Base-by-base conservation (phyloP, 2,797 vertebrate species). In the Rhinophrynus dorsalis region DNA sequence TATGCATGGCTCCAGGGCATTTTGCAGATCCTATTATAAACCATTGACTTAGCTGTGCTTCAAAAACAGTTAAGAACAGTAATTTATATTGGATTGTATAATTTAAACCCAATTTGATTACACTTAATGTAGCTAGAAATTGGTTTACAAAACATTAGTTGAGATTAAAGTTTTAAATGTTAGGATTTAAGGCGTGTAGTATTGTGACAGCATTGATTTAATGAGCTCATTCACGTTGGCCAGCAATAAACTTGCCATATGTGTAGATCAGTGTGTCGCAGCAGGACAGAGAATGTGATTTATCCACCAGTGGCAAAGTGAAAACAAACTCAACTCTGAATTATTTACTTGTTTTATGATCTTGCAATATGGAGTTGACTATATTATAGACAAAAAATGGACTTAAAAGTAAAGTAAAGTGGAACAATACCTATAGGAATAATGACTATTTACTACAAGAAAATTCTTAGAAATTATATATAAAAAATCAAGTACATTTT, bases 91-190 rank as follows among this genome's bases (percentile, higher is more conserved):
- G 35, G 52, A 72, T 52, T 58, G 69, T 35, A 72, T 65, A 65
- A 72, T 72, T 72, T 72, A 72, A 65, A 72, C 54, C 33, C 69
- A 58, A 38, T 72, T 51, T 72, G 61, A 72, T 72, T 72, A 72
- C 35, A 65, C 61, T 65, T 72, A 72, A 72, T 72, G 64, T 65
- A 51, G 44, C 37, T 65, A 44, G 54, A 72, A 72, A 65, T 48
- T 59, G 58, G 44, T 35, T 72, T 48, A 65, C 33, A 44, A 71
- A 72, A 59, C 69, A 65, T 72, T 72, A 65, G 61, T 33, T 21
- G 69, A 72, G 54, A 72, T 72, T 72, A 59, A 44, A 72, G 62
- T 58, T 72, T 72, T 42, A 65, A 58, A 52, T 40, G 54, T 40
- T 48, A 65, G 62, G 44, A 66, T 69, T 61, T 44, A 55, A 42